Conservation (phyloP, 2,888 invertebrate species). For the Eristalis intricaria region DNA sequence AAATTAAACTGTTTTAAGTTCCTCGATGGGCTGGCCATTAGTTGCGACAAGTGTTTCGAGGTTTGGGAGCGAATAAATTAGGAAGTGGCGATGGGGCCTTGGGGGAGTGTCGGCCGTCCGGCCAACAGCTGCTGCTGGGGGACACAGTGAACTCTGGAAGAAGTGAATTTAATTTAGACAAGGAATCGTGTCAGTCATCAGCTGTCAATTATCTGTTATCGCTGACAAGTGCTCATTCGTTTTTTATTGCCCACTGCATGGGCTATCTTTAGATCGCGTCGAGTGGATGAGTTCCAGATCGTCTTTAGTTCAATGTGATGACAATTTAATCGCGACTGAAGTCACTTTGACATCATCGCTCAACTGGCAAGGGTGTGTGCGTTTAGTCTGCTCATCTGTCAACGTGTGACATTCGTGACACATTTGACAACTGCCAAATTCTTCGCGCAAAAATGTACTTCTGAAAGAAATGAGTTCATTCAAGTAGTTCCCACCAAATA, state of each 20-base stretch:
- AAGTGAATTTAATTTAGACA: not conserved
- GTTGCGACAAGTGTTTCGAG: not conserved
- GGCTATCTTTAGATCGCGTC: too few species aligned
- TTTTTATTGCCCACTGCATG: not conserved
- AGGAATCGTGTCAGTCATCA: not conserved
- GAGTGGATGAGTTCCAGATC: not conserved
- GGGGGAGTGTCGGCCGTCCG: not conserved
- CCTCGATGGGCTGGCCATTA: not conserved
- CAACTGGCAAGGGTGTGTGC: not conserved
- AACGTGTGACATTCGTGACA: not conserved
- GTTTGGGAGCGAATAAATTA: not conserved
- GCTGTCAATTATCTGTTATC: not conserved
- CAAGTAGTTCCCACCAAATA: not conserved
- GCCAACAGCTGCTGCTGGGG: not conserved
- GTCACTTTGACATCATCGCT: not conserved
- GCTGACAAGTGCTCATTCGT: not conserved
- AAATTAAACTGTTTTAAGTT: not conserved
- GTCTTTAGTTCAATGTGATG: not conserved
- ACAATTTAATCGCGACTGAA: not conserved
- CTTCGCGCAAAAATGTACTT: not conserved
- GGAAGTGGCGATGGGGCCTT: not conserved
- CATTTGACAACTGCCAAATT: not conserved
- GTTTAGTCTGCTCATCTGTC: too few species aligned
- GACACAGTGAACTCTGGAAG: not conserved
- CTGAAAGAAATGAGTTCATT: not conserved